Evolutionary conservation across 2,888 invertebrate genomes (phyloP).

Genomic region (Mayetiola destructor): DNA sequence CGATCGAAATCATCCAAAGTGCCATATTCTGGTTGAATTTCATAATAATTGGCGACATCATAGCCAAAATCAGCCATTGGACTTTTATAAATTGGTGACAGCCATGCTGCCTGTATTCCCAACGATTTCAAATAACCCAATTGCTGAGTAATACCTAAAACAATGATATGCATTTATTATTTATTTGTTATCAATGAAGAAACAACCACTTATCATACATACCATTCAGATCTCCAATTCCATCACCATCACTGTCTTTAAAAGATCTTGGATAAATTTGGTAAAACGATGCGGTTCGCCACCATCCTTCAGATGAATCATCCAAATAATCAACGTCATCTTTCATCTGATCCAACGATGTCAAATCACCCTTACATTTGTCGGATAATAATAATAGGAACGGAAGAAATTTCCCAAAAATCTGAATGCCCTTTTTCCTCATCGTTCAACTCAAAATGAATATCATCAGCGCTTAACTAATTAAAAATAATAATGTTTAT

Average conservation of each 20-base stretch:
- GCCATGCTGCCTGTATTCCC: slow-evolving; percentile 63
- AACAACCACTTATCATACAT: slow-evolving; percentile 17
- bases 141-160: slow-evolving; percentile 42
- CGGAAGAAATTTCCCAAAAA: too few relatives aligned
- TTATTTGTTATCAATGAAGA: neutral
- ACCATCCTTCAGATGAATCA: slow-evolving; percentile 71
- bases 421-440: too few relatives aligned
- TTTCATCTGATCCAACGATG: too few relatives aligned
- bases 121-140: slow-evolving; percentile 50
- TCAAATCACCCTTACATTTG: too few relatives aligned
- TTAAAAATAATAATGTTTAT: too few relatives aligned
- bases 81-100: slow-evolving; percentile 70
- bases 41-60: slow-evolving; percentile 64
- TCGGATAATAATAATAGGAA: too few relatives aligned
- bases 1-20: slow-evolving; percentile 53
- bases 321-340: too few relatives aligned
- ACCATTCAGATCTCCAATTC: slow-evolving; percentile 50
- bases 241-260: slow-evolving; percentile 63
- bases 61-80: slow-evolving; percentile 81
- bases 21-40: slow-evolving; percentile 59
- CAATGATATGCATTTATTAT: slow-evolving; percentile 15
- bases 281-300: slow-evolving; percentile 53
- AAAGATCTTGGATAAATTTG: slow-evolving; percentile 70
- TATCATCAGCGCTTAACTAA: too few relatives aligned
- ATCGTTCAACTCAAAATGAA: too few relatives aligned